phyloP scores from a whole-genome alignment of 2,888 invertebrate genomes.

The Stomorhina lunata region DNA sequence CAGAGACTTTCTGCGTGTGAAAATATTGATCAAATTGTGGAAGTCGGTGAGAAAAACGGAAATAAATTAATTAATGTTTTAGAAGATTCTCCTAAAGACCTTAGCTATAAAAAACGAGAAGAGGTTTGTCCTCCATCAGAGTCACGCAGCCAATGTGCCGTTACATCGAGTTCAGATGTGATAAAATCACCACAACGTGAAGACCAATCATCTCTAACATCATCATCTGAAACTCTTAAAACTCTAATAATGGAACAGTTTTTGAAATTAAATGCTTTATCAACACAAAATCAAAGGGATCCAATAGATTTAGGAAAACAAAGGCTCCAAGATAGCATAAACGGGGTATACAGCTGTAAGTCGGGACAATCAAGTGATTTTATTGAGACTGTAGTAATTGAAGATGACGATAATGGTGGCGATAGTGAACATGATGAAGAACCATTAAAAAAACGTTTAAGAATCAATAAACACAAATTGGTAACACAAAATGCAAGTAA shows the following conservation, averaged over 20 bases:
- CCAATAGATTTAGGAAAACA: constrained; percentile 87
- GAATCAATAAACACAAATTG: constrained; percentile 42
- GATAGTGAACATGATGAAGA: constrained; percentile 72
- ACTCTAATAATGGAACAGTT: constrained; percentile 75
- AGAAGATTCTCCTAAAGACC: constrained; percentile 83
- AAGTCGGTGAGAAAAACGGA: not conserved
- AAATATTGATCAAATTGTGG: not conserved
- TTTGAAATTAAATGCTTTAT: constrained; percentile 73
- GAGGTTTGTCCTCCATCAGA: constrained; percentile 76
- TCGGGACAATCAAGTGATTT: constrained; percentile 73
- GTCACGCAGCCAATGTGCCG: constrained; percentile 81
- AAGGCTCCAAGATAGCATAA: constrained; percentile 83
- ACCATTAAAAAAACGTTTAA: constrained; percentile 80
- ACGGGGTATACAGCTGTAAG: constrained; percentile 80
- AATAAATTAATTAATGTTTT: not conserved
- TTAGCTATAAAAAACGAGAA: constrained; percentile 82
- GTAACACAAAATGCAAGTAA: constrained; percentile 38
- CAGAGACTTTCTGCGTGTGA: not conserved
- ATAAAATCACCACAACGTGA: constrained; percentile 88
- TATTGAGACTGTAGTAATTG: constrained; percentile 80
- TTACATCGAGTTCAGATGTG: constrained; percentile 86
- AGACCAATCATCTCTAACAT: constrained; percentile 86
- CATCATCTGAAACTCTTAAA: constrained; percentile 83
- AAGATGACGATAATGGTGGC: constrained; percentile 69
- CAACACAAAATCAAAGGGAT: constrained; percentile 82